Evolutionary conservation across 2,888 invertebrate species (phyloP).

Genomic region (Hololepta plana): DNA sequence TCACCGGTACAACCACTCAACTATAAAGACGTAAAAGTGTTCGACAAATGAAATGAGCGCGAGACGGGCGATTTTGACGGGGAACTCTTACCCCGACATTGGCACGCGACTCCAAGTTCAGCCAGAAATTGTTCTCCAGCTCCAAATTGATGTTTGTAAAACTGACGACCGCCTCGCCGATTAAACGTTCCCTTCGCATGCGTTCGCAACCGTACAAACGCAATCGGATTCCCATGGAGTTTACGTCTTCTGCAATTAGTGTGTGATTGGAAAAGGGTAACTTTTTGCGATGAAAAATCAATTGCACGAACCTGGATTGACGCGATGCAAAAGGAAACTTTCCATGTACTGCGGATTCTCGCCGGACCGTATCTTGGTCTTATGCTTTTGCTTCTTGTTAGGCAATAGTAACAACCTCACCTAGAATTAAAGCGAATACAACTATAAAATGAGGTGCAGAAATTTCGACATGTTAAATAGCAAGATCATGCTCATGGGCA

Average conservation of each 20-base stretch:
- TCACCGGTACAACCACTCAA: slow-evolving; percentile 35
- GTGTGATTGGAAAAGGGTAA: background rate
- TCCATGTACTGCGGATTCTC: slow-evolving; percentile 89
- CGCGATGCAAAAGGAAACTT: slow-evolving; percentile 75
- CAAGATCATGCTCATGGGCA: too few species aligned
- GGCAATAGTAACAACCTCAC: slow-evolving; percentile 78
- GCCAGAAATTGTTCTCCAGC: slow-evolving; percentile 78
- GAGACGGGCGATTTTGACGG: slow-evolving; percentile 6
- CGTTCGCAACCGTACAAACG: slow-evolving; percentile 85
- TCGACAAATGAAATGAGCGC: background rate
- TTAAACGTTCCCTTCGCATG: slow-evolving; percentile 78
- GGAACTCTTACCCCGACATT: slow-evolving; percentile 31
- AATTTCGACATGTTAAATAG: too few species aligned
- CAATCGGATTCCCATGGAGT: slow-evolving; percentile 77
- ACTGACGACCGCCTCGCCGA: slow-evolving; percentile 80
- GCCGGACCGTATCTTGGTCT: slow-evolving; percentile 82
- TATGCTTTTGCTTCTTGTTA: slow-evolving; percentile 83
- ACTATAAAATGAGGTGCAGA: too few species aligned
- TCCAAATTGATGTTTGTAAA: slow-evolving; percentile 82
- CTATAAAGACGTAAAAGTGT: slow-evolving; percentile 20
- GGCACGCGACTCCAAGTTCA: slow-evolving; percentile 61
- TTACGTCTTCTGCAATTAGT: slow-evolving; percentile 59
- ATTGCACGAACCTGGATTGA: slow-evolving; percentile 52
- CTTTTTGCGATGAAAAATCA: background rate
- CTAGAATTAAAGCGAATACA: too few species aligned